Evolutionary conservation across 1,140 invertebrate species (phyloP).

Genomic region (Drosophila baimaii): DNA sequence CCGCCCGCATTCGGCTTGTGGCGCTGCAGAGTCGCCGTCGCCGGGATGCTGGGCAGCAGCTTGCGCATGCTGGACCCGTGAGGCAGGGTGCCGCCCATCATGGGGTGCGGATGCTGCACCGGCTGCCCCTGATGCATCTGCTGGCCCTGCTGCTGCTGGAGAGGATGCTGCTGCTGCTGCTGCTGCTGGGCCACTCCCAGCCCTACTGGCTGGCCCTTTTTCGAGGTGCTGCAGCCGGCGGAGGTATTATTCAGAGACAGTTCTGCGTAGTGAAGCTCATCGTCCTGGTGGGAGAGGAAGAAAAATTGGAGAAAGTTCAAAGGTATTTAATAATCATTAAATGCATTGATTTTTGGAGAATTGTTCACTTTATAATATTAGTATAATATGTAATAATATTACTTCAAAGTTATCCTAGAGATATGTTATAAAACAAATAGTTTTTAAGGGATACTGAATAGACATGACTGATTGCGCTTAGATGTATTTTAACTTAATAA

Average conservation of each 20-base stretch:
- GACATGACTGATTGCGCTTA: no score
- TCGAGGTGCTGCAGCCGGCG: slow-evolving; percentile 54
- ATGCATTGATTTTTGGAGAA: no score
- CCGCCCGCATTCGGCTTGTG: slow-evolving; percentile 77
- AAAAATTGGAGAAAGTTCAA: not conserved
- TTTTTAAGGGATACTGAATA: no score
- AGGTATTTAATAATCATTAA: slow-evolving; percentile 5
- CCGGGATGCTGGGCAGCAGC: slow-evolving; percentile 73
- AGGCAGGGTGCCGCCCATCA: slow-evolving; percentile 71
- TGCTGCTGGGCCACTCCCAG: slow-evolving; percentile 63
- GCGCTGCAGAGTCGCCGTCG: slow-evolving; percentile 77
- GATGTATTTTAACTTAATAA: no score
- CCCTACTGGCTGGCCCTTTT: slow-evolving; percentile 53
- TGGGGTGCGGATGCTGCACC: slow-evolving; percentile 41
- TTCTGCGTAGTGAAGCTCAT: slow-evolving; percentile 90
- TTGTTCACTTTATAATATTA: no score
- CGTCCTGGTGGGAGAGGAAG: slow-evolving; percentile 70
- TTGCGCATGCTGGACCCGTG: slow-evolving; percentile 80
- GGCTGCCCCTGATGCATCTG: slow-evolving; percentile 35
- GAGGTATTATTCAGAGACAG: slow-evolving; percentile 85
- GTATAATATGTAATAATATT: no score
- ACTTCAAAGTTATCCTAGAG: no score
- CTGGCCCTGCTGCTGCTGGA: slow-evolving; percentile 29
- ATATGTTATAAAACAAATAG: no score
- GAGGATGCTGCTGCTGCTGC: slow-evolving; percentile 41